Evolutionary conservation across 2,888 invertebrate species (phyloP).

Genomic region (Calameuta pallipes): DNA sequence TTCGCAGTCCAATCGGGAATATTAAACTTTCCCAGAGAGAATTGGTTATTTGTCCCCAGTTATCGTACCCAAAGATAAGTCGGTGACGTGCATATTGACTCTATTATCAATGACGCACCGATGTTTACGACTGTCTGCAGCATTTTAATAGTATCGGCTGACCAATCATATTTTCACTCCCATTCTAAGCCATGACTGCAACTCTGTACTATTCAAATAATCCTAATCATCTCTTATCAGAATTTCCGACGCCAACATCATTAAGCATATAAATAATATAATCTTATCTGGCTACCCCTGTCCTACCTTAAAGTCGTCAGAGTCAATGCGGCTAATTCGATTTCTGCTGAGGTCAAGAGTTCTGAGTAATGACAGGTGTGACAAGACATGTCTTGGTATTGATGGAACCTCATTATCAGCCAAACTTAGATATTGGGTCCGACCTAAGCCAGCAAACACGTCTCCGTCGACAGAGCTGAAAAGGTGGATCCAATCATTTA

Average conservation of each 20-base stretch:
- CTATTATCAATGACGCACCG: slow-evolving; percentile 5
- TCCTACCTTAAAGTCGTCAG: slow-evolving; percentile 80
- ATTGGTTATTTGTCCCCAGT: background rate
- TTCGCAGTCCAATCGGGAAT: background rate
- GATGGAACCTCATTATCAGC: slow-evolving; percentile 82
- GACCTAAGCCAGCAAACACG: slow-evolving; percentile 80
- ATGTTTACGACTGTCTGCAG: slow-evolving; percentile 3
- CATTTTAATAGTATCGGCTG: background rate
- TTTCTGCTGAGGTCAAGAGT: slow-evolving; percentile 87
- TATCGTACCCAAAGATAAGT: background rate
- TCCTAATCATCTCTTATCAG: background rate
- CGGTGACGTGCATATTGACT: slow-evolving; percentile 5
- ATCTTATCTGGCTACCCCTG: background rate
- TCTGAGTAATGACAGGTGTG: slow-evolving; percentile 80
- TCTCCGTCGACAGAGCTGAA: slow-evolving; percentile 79
- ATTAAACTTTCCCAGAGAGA: background rate
- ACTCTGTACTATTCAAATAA: background rate
- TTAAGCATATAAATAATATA: background rate
- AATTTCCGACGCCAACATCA: background rate
- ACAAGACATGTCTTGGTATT: slow-evolving; percentile 81
- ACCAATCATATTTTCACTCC: background rate
- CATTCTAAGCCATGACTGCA: background rate
- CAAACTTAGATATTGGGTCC: slow-evolving; percentile 81
- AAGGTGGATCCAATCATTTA: slow-evolving; percentile 32
- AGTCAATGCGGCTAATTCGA: slow-evolving; percentile 78